phyloP scores from a whole-genome alignment of 2,888 invertebrate species.

The Biston betularia region DNA sequence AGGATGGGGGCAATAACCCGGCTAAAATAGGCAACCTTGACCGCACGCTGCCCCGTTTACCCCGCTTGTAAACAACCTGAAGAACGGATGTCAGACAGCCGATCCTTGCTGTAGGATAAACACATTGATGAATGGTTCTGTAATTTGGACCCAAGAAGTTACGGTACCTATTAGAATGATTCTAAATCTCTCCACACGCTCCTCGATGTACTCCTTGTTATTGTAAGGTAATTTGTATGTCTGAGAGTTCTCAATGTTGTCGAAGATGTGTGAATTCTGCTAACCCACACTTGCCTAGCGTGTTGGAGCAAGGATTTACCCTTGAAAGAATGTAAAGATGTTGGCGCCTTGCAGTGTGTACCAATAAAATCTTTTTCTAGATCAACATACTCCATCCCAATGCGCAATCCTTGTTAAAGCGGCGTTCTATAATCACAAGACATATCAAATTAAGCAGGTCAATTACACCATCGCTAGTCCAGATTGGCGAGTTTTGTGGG shows the following conservation, averaged over 20 bases:
- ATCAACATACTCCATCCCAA: no score
- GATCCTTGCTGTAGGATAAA: constrained; percentile 3
- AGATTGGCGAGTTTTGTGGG: constrained; percentile 52
- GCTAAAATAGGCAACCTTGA: constrained; percentile 79
- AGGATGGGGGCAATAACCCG: constrained; percentile 64
- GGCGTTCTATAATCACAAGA: constrained; percentile 6
- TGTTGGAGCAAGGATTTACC: no score
- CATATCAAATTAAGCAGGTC: constrained; percentile 20
- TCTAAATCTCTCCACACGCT: no score
- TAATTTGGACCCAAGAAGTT: background rate
- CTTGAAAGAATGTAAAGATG: no score
- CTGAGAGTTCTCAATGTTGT: no score
- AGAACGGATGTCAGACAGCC: constrained; percentile 13
- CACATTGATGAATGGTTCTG: background rate
- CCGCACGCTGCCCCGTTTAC: constrained; percentile 64
- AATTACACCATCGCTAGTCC: constrained; percentile 21
- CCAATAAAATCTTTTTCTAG: no score
- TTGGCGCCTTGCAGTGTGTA: no score
- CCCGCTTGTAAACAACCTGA: constrained; percentile 45
- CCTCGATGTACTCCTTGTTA: no score
- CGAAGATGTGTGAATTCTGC: no score
- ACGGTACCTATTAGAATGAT: no score
- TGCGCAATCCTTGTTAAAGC: background rate
- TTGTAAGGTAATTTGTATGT: no score
- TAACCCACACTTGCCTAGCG: no score